Evolutionary conservation across 92 coral and sea anemone species (phyloP), one percentile per base, ranked within the genome.

Genomic region (Heliopora coerulea): DNA sequence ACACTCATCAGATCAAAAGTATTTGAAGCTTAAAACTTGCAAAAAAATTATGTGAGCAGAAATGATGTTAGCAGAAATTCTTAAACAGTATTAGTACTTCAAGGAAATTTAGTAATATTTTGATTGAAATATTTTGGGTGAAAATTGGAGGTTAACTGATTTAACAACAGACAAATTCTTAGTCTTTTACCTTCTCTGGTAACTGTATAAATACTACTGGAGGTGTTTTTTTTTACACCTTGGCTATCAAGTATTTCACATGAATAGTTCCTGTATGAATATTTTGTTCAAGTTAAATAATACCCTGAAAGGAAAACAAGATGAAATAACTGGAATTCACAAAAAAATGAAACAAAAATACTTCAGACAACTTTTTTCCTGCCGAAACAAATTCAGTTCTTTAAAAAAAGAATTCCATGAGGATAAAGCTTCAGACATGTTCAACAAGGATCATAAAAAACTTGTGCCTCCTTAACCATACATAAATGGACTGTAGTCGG

Each of bases 321-420:
- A 14, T 23, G 61, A 28, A 56, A 56, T 23, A 56, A 56, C 28
- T 56, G 61, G 61, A 56, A 23, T 56, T 56, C 61, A 56, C 3
- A n/a, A n/a, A n/a, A n/a, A n/a, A n/a, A n/a, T n/a, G n/a, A n/a
- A n/a, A n/a, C n/a, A n/a, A n/a, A n/a, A n/a, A n/a, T n/a, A n/a
- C n/a, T n/a, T n/a, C n/a, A n/a, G n/a, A n/a, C n/a, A n/a, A n/a
- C n/a, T n/a, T n/a, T n/a, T n/a, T n/a, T n/a, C n/a, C n/a, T n/a
- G n/a, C n/a, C n/a, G n/a, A n/a, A n/a, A n/a, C n/a, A n/a, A n/a
- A n/a, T n/a, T n/a, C n/a, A n/a, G n/a, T n/a, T n/a, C n/a, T n/a
- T n/a, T n/a, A n/a, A n/a, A n/a, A n/a, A n/a, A n/a, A n/a, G n/a
- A n/a, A n/a, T n/a, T n/a, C n/a, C n/a, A n/a, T n/a, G n/a, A n/a